Percentiles rank a stretch among this genome's conserved stretches.
These are phyloP conservation scores for Megaptera novaeangliae DNA, from an alignment of 2,113 vertebrate genomes.

Conservation along the genomic window DNA sequence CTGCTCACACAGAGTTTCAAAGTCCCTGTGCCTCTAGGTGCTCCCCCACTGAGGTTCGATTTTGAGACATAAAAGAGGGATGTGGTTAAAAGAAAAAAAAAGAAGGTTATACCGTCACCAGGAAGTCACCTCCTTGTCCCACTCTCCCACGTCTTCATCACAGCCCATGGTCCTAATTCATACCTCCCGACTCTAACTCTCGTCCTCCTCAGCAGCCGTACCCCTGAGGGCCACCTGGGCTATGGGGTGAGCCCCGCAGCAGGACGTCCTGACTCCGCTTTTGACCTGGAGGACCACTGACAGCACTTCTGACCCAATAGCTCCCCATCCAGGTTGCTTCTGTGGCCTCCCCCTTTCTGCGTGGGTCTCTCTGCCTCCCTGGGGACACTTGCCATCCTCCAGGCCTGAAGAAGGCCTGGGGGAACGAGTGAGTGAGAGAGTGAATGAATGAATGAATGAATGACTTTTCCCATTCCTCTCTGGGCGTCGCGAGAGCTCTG, in stretches of 20 bases:
- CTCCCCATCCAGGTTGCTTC: accelerated
- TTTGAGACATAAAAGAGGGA: background rate
- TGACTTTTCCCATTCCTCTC: background rate
- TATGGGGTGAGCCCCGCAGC: too few relatives aligned
- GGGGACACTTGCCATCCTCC: background rate
- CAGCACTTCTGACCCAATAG: accelerated
- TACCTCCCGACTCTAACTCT: accelerated
- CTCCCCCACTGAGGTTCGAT: background rate
- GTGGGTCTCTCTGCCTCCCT: background rate
- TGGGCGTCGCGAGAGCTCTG: accelerated
- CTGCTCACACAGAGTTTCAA: background rate
- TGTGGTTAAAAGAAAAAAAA: background rate
- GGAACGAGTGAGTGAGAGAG: background rate
- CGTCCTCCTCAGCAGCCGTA: accelerated
- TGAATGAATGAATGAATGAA: background rate
- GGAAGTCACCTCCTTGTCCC: background rate
- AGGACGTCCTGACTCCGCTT: background rate
- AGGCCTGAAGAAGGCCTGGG: background rate
- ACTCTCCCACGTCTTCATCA: background rate
- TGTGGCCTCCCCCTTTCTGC: background rate
- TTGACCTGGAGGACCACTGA: background rate
- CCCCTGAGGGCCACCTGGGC: too few relatives aligned
- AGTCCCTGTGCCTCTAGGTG: background rate
- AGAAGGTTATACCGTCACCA: background rate
- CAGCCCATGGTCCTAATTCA: background rate